Conservation (phyloP, 1,140 invertebrate genomes). For the Oncopodura yosiiana region DNA sequence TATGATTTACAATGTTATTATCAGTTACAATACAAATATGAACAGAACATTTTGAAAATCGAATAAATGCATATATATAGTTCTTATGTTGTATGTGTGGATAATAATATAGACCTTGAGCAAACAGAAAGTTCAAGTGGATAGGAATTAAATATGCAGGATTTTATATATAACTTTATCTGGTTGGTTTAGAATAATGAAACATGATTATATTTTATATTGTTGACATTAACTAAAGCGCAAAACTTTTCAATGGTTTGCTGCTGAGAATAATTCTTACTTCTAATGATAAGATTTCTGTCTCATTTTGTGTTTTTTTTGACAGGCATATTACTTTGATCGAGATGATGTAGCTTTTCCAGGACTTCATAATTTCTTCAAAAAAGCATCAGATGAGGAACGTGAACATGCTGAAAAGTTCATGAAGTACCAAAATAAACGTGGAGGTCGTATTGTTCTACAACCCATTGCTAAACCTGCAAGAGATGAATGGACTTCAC, state of each 20-base stretch:
- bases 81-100: too few relatives aligned
- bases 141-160: too few relatives aligned
- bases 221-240: too few relatives aligned
- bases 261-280: neutral
- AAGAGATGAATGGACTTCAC: slow-evolving; percentile 48
- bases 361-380: slow-evolving; percentile 51
- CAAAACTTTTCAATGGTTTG: neutral
- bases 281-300: neutral
- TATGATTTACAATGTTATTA: too few relatives aligned
- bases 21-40: too few relatives aligned
- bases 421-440: slow-evolving; percentile 53
- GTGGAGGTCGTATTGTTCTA: slow-evolving; percentile 50
- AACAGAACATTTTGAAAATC: too few relatives aligned
- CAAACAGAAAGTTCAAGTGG: too few relatives aligned
- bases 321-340: slow-evolving; percentile 50
- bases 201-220: neutral
- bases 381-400: slow-evolving; percentile 51
- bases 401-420: slow-evolving; percentile 53
- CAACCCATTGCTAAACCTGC: slow-evolving; percentile 45
- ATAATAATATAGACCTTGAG: too few relatives aligned
- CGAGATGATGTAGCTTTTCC: slow-evolving; percentile 56
- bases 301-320: too few relatives aligned
- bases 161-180: too few relatives aligned
- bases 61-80: too few relatives aligned
- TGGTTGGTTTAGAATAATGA: too few relatives aligned